Conservation (phyloP, 2,113 vertebrate genomes). For the Myrmecophaga tridactyla region DNA sequence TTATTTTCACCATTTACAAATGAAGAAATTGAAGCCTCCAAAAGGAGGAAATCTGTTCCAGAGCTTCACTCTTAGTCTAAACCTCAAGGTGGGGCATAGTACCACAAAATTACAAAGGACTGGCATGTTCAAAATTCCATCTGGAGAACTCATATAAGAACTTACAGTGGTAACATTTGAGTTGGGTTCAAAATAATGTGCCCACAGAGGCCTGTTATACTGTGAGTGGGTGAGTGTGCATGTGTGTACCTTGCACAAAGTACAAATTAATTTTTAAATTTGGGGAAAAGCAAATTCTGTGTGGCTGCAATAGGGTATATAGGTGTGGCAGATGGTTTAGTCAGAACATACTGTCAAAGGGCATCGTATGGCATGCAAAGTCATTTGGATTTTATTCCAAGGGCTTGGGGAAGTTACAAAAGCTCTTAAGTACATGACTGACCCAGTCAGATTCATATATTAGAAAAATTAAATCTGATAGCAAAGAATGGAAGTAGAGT, state of each 20-base stretch:
- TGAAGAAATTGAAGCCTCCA: neutral
- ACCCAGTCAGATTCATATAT: neutral
- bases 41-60: neutral
- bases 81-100: neutral
- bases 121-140: neutral
- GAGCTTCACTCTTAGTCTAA: constrained; percentile 5
- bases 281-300: constrained; percentile 22
- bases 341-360: constrained; percentile 26
- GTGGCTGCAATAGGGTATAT: neutral
- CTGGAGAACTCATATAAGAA: neutral
- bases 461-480: constrained; percentile 41
- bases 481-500: constrained; percentile 11
- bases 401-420: neutral
- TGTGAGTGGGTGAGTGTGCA: neutral
- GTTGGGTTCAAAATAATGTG: constrained; percentile 24
- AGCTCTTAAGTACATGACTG: neutral
- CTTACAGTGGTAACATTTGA: neutral
- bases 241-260: neutral
- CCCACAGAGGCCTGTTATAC: neutral
- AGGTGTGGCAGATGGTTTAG: neutral
- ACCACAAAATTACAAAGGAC: constrained; percentile 33
- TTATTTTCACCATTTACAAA: constrained; percentile 29
- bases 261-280: constrained; percentile 24
- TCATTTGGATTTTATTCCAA: constrained; percentile 4
- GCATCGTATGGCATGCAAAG: neutral